Percentiles rank a stretch among this genome's conserved stretches.
Evolutionary conservation across 2,888 invertebrate genomes (phyloP).

Genomic region (Morinoia aosen): DNA sequence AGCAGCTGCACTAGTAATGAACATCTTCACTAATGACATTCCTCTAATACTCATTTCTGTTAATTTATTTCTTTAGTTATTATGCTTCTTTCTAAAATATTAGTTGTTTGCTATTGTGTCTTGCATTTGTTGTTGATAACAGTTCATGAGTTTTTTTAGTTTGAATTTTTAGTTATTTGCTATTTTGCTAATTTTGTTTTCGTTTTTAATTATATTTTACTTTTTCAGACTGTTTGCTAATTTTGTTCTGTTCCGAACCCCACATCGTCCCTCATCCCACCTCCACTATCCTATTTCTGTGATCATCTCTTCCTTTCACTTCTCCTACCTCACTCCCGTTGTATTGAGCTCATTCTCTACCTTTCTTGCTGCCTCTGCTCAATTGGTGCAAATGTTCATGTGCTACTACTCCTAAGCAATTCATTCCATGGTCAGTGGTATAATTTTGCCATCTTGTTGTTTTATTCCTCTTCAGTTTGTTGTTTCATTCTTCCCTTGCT

Average conservation of each 20-base stretch:
- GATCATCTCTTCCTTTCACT: not conserved
- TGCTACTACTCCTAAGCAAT: not conserved
- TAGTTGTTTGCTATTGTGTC: not conserved
- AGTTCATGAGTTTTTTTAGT: not conserved
- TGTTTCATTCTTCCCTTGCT: not conserved
- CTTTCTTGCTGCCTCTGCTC: not conserved
- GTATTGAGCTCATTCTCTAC: not conserved
- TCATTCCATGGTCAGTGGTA: not conserved
- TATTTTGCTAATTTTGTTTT: not conserved
- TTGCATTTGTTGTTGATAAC: not conserved
- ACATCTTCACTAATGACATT: too few species aligned
- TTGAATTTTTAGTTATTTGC: not conserved
- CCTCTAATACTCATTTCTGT: too few species aligned
- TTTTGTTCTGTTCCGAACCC: constrained; percentile 22
- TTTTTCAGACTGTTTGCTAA: constrained; percentile 21
- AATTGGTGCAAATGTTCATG: not conserved
- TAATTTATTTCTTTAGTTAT: not conserved
- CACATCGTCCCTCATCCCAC: not conserved
- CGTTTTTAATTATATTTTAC: constrained; percentile 1
- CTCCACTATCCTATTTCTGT: not conserved
- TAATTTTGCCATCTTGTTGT: not conserved
- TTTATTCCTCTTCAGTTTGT: not conserved
- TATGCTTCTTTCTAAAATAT: constrained; percentile 32
- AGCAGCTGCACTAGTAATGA: too few species aligned
- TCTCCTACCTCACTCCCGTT: not conserved